Conservation (phyloP, 1,140 invertebrate species). For the Cherax destructor region DNA sequence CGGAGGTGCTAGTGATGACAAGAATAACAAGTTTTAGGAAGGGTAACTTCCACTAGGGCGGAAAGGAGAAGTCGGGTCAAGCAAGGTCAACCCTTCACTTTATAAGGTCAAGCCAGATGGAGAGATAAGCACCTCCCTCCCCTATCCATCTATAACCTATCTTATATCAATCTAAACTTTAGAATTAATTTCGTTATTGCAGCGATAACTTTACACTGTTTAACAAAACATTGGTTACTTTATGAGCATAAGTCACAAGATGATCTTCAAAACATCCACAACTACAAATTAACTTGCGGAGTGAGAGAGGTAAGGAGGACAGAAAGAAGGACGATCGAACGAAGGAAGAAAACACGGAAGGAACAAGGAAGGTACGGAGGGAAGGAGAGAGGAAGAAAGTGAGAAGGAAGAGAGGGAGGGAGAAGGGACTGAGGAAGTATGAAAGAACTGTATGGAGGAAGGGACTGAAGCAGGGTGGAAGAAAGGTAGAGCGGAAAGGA, state of each 20-base stretch:
- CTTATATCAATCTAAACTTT: too few species aligned
- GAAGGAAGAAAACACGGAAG: background rate
- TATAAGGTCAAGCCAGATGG: background rate
- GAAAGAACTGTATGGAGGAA: background rate
- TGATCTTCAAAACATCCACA: too few species aligned
- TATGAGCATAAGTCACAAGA: too few species aligned
- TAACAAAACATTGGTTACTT: too few species aligned
- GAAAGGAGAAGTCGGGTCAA: background rate
- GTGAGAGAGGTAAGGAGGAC: too few species aligned
- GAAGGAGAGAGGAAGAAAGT: background rate
- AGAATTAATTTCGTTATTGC: too few species aligned
- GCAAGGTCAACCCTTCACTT: background rate
- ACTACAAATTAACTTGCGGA: too few species aligned
- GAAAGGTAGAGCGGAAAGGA: background rate
- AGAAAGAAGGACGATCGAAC: background rate
- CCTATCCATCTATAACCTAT: background rate
- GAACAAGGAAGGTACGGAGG: background rate
- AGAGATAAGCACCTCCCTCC: background rate
- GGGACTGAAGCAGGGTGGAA: background rate
- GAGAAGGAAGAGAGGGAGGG: background rate
- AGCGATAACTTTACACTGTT: too few species aligned
- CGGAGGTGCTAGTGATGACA: too few species aligned
- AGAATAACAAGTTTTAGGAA: too few species aligned
- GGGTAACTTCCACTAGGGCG: too few species aligned
- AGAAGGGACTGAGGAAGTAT: background rate